Base-by-base conservation (phyloP, 2,113 vertebrate species). In the Eurystomus gularis region DNA sequence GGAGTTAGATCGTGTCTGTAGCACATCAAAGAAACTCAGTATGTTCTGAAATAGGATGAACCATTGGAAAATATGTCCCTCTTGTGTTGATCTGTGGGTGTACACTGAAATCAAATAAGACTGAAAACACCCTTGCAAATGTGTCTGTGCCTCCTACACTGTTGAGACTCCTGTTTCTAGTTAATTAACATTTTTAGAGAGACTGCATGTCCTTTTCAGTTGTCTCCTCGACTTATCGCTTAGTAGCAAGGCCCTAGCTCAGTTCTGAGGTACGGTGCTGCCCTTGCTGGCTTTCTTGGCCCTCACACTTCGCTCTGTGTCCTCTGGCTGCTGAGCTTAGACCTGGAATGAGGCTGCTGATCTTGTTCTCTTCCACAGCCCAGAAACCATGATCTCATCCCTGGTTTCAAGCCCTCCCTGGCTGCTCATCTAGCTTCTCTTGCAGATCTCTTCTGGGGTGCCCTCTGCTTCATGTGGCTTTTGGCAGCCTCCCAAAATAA, bases 161-260 rank as follows among this genome's bases (percentile, higher is more conserved):
- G 89, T 94, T 90, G 78, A 85, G 82, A n/a, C 66, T 93, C 66
- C 49, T 90, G 82, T 96, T 96, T 89, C 84, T 91, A 61, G 69
- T 79, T 89, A 82, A 85, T 93, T 65, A 85, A 72, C 57, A 33
- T 78, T 90, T 95, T 90, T 65, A 17, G 55, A 64, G 86, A 82
- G 33, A 10, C n/a, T 71, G 37, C 26, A 16, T 88, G 33, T 66
- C 48, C 37, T 92, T 88, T 88, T 83, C 16, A 39, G 29, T 77
- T 54, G 4, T 69, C 23, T 86, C 54, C 42, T 78, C 77, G 76
- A 62, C 42, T 78, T 5, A 2, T 60, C 31, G 35, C 33, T 78
- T 44, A 37, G 11, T 24, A 71, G 40, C 1, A 2, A 72, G 33
- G 73, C 28, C 31, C 13, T 77, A 73, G 31, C 35, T 81, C n/a